Conservation (phyloP, 2,888 invertebrate species). For the Nipponacmea schrenckii region DNA sequence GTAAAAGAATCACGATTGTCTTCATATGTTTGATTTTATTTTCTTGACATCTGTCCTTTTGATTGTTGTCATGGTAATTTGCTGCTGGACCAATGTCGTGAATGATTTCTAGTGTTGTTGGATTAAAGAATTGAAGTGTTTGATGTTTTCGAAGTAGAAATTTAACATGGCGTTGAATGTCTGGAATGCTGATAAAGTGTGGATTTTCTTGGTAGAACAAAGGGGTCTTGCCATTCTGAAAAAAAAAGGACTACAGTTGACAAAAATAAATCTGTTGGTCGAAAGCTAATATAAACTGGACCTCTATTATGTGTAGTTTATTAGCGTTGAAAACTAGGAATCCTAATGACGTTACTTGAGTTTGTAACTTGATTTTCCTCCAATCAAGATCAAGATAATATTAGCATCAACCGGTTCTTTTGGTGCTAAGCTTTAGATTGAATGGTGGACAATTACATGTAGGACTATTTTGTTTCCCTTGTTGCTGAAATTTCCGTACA, state of each 20-base stretch:
- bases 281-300: too few relatives aligned
- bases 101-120: background rate
- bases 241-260: background rate
- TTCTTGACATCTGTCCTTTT: background rate
- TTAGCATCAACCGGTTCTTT: too few relatives aligned
- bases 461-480: too few relatives aligned
- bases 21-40: conserved; percentile 1
- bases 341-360: too few relatives aligned
- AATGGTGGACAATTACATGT: too few relatives aligned
- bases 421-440: too few relatives aligned
- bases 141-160: conserved; percentile 11
- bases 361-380: too few relatives aligned
- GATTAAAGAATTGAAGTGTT: background rate
- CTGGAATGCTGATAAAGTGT: conserved; percentile 3
- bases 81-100: background rate
- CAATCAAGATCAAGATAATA: too few relatives aligned
- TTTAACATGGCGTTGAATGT: conserved; percentile 12
- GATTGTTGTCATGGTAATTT: background rate
- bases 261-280: too few relatives aligned
- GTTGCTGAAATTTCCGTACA: too few relatives aligned
- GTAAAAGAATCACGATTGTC: background rate
- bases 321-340: too few relatives aligned
- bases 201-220: conserved; percentile 13
- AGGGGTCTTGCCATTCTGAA: conserved; percentile 7
- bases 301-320: too few relatives aligned